A percentile compares a stretch with the other conserved stretches of the same genome.
Evolutionary conservation across 1,140 invertebrate species (phyloP).

Genomic region (Drosophila erecta): DNA sequence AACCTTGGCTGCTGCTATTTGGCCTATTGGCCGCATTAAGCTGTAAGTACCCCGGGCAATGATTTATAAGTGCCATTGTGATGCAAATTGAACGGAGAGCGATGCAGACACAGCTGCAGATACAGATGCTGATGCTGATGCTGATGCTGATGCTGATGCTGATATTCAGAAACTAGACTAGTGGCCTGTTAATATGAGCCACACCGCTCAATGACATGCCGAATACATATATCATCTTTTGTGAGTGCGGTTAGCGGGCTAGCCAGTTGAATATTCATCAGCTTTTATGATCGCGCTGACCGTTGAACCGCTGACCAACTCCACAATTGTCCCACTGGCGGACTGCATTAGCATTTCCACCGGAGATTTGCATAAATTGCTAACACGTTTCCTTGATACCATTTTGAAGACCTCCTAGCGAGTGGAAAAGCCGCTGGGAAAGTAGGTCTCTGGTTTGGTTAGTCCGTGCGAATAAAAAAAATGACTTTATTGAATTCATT

Average conservation of each 20-base stretch:
- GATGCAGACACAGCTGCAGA: conserved; percentile 17
- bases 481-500: no score
- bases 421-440: conserved; percentile 67
- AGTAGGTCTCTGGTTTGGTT: conserved; percentile 75
- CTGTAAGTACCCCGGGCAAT: conserved; percentile 74
- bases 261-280: conserved; percentile 77
- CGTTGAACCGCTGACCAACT: conserved; percentile 65
- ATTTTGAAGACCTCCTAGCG: conserved; percentile 70
- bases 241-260: conserved; percentile 61
- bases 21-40: conserved; percentile 79
- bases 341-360: conserved; percentile 69
- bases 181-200: conserved; percentile 57
- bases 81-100: conserved; percentile 59
- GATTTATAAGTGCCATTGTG: conserved; percentile 72
- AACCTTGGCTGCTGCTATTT: conserved; percentile 66
- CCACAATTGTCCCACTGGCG: conserved; percentile 44
- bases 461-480: conserved; percentile 20
- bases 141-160: conserved; percentile 5
- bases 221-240: conserved; percentile 72
- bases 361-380: conserved; percentile 71
- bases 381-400: conserved; percentile 75
- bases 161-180: conserved; percentile 67
- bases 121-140: conserved; percentile 11
- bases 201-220: conserved; percentile 41
- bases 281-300: conserved; percentile 70